Evolutionary conservation across 1,140 invertebrate species (phyloP).

Genomic region (Trichonephila clavata): DNA sequence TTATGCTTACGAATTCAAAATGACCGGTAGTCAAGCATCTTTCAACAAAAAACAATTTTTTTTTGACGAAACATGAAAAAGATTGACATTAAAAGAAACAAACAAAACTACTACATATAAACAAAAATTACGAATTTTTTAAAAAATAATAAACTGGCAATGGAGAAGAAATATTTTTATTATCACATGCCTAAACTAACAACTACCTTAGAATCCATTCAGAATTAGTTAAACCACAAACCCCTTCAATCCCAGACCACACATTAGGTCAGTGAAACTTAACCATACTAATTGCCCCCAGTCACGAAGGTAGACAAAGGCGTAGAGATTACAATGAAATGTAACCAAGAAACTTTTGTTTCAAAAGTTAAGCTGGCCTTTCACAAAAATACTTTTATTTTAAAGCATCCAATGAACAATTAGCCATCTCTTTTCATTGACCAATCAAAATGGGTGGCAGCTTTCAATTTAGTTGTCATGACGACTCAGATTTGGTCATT

Average conservation of each 20-base stretch:
- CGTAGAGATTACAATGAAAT: not conserved
- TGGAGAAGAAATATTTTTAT: too few species aligned
- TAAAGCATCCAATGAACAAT: constrained; percentile 46
- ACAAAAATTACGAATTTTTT: too few species aligned
- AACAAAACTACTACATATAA: too few species aligned
- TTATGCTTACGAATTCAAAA: too few species aligned
- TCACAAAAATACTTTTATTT: not conserved
- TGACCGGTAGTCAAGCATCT: too few species aligned
- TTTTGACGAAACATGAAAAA: too few species aligned
- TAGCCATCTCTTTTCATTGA: constrained; percentile 56
- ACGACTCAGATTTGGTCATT: constrained; percentile 43
- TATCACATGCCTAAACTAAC: too few species aligned
- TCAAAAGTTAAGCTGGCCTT: not conserved
- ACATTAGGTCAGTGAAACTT: not conserved
- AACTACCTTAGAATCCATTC: too few species aligned
- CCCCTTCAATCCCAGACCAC: not conserved
- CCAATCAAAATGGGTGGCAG: constrained; percentile 41
- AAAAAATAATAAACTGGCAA: too few species aligned
- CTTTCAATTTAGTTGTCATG: constrained; percentile 64
- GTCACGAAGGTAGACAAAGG: not conserved
- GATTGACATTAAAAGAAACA: too few species aligned
- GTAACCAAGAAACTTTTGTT: not conserved
- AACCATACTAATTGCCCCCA: not conserved
- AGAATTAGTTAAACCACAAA: not conserved
- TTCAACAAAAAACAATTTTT: too few species aligned